Conservation (phyloP, 2,888 invertebrate species). For the Drosophila flavopinicola region DNA sequence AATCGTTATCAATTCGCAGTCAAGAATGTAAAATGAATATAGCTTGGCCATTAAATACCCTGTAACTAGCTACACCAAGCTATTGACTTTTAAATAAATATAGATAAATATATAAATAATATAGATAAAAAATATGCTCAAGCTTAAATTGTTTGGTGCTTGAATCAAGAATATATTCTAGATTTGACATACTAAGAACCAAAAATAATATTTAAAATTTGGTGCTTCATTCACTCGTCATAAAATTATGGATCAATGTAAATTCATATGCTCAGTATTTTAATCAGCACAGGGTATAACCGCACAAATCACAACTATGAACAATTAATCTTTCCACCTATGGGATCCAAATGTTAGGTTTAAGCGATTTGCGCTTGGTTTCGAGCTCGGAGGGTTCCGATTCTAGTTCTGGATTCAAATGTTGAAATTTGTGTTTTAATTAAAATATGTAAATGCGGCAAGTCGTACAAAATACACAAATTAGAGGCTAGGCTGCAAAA, state of each 20-base stretch:
- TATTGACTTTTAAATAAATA: no score
- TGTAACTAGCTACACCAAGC: no score
- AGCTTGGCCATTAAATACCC: not conserved
- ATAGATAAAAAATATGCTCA: no score
- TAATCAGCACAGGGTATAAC: not conserved
- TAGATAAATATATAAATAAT: no score
- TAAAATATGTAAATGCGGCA: slow-evolving; percentile 74
- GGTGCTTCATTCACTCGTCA: no score
- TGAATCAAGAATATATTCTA: no score
- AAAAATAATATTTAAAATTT: no score
- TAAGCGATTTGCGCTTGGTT: slow-evolving; percentile 14
- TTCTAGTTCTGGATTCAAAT: slow-evolving; percentile 17
- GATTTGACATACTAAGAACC: no score
- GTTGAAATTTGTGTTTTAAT: slow-evolving; percentile 73
- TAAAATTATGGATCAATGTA: no score
- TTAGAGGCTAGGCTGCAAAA: slow-evolving; percentile 35
- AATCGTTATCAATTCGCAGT: no score
- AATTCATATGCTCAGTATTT: no score
- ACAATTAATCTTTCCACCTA: slow-evolving; percentile 5
- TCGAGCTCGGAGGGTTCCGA: not conserved
- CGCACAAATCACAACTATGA: slow-evolving; percentile 1
- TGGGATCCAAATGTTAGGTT: not conserved
- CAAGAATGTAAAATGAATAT: not conserved
- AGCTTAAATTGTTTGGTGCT: no score
- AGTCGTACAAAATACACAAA: slow-evolving; percentile 56